Conservation (phyloP, 2,888 invertebrate genomes). For the Theretra japonica region DNA sequence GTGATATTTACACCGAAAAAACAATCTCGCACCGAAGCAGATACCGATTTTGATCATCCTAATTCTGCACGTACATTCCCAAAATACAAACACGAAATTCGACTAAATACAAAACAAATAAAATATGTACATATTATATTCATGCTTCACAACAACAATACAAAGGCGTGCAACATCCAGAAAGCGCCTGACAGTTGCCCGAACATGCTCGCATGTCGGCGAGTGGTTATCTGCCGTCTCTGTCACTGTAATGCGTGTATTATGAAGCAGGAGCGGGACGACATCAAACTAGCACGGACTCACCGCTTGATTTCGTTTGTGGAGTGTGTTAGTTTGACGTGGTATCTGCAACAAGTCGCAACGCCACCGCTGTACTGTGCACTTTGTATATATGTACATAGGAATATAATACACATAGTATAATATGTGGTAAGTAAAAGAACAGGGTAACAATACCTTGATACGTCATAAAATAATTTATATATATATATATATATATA, state of each 20-base stretch:
- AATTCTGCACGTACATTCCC: not conserved
- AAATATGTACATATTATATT: not conserved
- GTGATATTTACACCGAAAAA: conserved; percentile 2
- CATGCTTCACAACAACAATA: conserved; percentile 9
- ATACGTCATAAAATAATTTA: not conserved
- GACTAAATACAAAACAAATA: not conserved
- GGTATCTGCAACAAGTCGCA: conserved; percentile 74
- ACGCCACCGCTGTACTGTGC: conserved; percentile 47
- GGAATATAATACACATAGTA: not conserved
- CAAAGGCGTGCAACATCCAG: conserved; percentile 16
- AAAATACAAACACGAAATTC: not conserved
- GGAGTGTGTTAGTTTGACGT: conserved; percentile 67
- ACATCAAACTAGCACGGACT: conserved; percentile 68
- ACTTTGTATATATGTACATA: conserved; percentile 25
- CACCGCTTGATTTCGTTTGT: conserved; percentile 72
- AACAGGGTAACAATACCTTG: not conserved
- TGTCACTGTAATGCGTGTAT: conserved; percentile 12
- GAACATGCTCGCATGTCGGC: not conserved
- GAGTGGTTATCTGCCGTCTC: not conserved
- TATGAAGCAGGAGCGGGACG: conserved; percentile 39
- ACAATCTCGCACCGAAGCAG: not conserved
- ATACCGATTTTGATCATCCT: not conserved
- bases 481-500: too few relatives aligned
- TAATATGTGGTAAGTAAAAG: not conserved
- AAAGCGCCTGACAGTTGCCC: conserved; percentile 2